Conservation (phyloP, 2,888 invertebrate species). For the Cancer borealis region DNA sequence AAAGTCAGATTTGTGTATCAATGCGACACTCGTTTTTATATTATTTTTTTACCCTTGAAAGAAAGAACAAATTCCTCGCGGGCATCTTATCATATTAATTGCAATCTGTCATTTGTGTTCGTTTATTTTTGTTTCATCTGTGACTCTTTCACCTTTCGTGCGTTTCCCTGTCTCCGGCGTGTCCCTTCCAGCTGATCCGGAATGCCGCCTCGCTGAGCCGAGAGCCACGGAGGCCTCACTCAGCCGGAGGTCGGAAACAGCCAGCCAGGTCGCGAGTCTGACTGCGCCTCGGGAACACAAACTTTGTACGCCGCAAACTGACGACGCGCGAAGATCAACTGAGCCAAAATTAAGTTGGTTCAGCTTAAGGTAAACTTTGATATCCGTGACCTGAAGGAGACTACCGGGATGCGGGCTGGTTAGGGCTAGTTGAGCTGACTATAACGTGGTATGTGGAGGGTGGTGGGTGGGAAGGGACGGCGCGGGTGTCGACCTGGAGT, state of each 20-base stretch:
- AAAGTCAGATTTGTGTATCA: background rate
- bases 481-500: background rate
- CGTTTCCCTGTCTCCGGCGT: background rate
- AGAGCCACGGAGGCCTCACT: background rate
- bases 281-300: constrained; percentile 32
- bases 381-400: constrained; percentile 17
- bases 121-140: background rate
- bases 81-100: background rate
- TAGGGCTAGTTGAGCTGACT: background rate
- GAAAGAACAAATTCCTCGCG: background rate
- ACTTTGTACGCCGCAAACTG: constrained; percentile 40
- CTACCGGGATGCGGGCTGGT: background rate
- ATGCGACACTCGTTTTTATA: background rate
- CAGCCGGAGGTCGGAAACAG: constrained; percentile 15
- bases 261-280: background rate
- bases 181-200: background rate
- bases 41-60: background rate
- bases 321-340: constrained; percentile 43
- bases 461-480: background rate
- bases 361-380: constrained; percentile 32
- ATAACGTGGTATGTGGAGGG: constrained; percentile 3
- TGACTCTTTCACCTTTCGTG: constrained; percentile 3
- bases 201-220: background rate
- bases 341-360: constrained; percentile 41
- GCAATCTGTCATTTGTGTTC: background rate